Conservation (phyloP, 2,888 invertebrate species). For the Arrhopalites spinosus region DNA sequence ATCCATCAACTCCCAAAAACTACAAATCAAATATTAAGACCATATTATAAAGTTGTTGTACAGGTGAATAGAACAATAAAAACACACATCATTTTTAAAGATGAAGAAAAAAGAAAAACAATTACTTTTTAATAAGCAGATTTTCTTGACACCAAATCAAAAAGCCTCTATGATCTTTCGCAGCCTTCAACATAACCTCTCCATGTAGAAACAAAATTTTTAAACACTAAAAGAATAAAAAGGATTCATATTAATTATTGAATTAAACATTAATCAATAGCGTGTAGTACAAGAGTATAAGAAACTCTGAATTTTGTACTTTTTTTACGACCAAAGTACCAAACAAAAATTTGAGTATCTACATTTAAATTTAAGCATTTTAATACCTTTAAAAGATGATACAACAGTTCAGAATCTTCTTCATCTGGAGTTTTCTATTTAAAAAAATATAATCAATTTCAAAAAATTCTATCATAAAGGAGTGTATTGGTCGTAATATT, state of each 20-base stretch:
- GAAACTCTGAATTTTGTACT: too few species aligned
- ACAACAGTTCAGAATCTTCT: constrained; percentile 85
- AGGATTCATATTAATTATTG: too few species aligned
- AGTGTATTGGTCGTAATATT: too few species aligned
- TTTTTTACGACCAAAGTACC: too few species aligned
- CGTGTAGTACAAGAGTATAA: too few species aligned
- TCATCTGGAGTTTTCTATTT: constrained; percentile 67
- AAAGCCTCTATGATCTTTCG: constrained; percentile 87
- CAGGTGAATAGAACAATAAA: too few species aligned
- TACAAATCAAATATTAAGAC: constrained; percentile 60
- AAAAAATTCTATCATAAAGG: background rate
- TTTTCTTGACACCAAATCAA: constrained; percentile 97
- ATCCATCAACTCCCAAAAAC: constrained; percentile 90
- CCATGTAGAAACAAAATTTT: constrained; percentile 90
- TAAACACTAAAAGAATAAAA: too few species aligned
- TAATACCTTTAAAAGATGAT: constrained; percentile 88
- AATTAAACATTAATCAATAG: too few species aligned
- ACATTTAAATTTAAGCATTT: too few species aligned
- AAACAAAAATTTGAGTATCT: too few species aligned
- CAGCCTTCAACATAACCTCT: constrained; percentile 80
- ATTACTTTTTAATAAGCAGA: constrained; percentile 85
- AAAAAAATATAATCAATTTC: background rate
- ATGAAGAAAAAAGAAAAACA: background rate
- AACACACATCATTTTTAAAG: background rate
- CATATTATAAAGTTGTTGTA: too few species aligned